phyloP scores from a whole-genome alignment of 2,888 invertebrate species.

The Ophonus ardosiacus region DNA sequence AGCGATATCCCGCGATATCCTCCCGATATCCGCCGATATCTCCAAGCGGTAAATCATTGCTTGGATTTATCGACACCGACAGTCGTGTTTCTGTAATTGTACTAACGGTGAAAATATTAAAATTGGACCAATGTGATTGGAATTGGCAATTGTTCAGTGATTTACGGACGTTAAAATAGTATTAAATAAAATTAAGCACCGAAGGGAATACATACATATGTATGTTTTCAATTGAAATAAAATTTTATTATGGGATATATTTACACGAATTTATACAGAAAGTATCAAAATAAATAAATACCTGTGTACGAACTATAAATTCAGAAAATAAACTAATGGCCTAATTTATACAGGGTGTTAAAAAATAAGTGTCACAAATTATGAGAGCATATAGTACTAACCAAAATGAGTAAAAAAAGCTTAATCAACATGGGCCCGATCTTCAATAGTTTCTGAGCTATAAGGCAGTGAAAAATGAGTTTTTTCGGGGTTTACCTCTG shows the following conservation, averaged over 20 bases:
- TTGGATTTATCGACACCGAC: constrained; percentile 32
- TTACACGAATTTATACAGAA: background rate
- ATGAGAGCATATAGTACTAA: no score
- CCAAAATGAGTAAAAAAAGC: no score
- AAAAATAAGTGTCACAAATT: no score
- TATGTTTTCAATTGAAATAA: background rate
- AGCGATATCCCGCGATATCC: constrained; percentile 42
- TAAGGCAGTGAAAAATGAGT: no score
- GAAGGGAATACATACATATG: background rate
- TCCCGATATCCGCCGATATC: constrained; percentile 50
- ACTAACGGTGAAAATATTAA: constrained; percentile 36
- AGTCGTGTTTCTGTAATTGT: constrained; percentile 27
- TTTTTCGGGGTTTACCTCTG: no score
- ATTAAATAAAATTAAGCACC: background rate
- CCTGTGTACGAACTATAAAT: background rate
- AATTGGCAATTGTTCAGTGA: background rate
- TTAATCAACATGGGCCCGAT: no score
- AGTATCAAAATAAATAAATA: background rate
- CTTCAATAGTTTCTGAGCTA: no score
- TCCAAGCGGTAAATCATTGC: constrained; percentile 26
- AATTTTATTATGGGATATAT: background rate
- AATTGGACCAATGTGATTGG: background rate
- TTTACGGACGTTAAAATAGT: background rate
- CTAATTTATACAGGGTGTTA: no score
- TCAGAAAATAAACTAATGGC: background rate